Evolutionary conservation across 2,888 invertebrate species (phyloP), one percentile per base, ranked within the genome.

Genomic region (Hemicrepidius hirtus): DNA sequence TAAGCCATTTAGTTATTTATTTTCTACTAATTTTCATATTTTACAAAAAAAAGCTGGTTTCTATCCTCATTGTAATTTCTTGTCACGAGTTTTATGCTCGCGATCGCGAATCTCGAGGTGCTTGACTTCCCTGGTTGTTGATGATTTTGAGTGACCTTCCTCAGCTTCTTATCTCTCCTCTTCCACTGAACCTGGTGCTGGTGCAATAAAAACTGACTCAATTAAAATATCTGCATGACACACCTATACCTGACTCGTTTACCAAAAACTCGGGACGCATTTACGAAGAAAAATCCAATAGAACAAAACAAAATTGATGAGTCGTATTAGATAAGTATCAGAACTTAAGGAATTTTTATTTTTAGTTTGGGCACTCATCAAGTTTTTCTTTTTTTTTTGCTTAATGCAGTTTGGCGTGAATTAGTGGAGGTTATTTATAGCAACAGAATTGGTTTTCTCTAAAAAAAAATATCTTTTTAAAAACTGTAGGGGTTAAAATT

Each of bases 121-220:
- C 62, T 69, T 69, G 69, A 69, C 69, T 55, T 68, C 46, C 24
- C 37, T 18, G 60, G 21, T 50, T 68, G 68, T 68, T 60, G 63
- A 68, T 60, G 59, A 60, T 68, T 60, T 68, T 59, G 68, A 60
- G 32, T 68, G 68, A 62, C 68, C 68, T 68, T 68, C 68, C 28
- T 60, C 59, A 60, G 49, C 50, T 59, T 60, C 68, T 60, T 68
- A 59, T 68, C 59, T 59, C 21, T 3, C 49, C 28, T 32, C 57
- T 67, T 62, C 24, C 24, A 40, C 60, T 41, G 60, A 60, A 55
- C 13, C 55, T 10, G 37, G n/a, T 55, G 55, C 28, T 10, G 28
- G 10, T 63, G 63, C 63, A 63, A 63, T 60, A 68, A 68, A 68
- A 68, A 68, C 60, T 68, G 68, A 50, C 60, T 68, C 59, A 49